Base-by-base conservation (phyloP, 2,113 vertebrate genomes). In the Neogale vison region DNA sequence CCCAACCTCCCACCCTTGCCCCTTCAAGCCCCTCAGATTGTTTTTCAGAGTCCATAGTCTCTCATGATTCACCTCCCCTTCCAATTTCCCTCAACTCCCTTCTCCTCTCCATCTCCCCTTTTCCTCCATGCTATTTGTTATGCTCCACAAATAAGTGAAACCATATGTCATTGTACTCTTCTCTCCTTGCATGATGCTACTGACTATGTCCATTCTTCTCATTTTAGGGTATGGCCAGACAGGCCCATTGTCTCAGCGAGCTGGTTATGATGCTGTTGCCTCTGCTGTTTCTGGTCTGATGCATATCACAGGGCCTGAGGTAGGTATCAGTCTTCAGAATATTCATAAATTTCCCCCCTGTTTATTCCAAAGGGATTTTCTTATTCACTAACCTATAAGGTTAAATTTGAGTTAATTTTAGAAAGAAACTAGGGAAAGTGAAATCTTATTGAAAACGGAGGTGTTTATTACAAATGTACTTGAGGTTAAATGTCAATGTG, bases 291-390 rank as follows among this genome's bases (percentile, higher is more conserved):
- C 99, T 74, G 99, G 99, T 85, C 99, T 99, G 98, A 99, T 99
- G 99, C 99, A 99, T 97, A 99, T 99, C 98, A 99, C 99, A 12
- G 99, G 99, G 1, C 98, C 99, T 1, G 99, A 99, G 99, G 99
- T 99, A 99, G 23, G 77, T 85, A 91, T 87, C 17, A 14, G 88
- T 96, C 20, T 61, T 88, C 39, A 74, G 36, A 80, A 20, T 91
- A 86, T 59, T 86, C 3, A 24, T 88, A 90, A 52, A 42, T 87
- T 67, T 82, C 20, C 7, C 31, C 14, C 4, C 34, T 52, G 23
- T 31, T 21, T 82, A 61, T 88, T 86, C 24, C 31, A 72, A 77
- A 71, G 17, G 36, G 18, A 74, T 81, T 92, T 90, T 47, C 31
- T 21, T 86, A n/a, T 81, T 94, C 17, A 63, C 7, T 76, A 61